phyloP scores from a whole-genome alignment of 2,797 vertebrate genomes.

The Urophycis tenuis region DNA sequence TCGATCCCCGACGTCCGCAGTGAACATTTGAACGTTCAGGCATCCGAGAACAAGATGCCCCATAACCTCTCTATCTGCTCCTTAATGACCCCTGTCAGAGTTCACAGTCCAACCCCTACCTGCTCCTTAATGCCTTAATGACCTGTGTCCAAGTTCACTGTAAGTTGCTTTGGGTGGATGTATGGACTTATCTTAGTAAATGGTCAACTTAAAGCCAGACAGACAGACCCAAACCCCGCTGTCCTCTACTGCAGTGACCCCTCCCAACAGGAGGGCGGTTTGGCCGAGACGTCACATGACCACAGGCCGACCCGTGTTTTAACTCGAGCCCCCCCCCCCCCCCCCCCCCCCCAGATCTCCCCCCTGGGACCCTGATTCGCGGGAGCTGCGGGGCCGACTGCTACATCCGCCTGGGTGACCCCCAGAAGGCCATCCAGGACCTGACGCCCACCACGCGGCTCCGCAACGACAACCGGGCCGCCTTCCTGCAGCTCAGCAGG shows the following conservation, averaged over 20 bases:
- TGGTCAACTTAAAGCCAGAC: not conserved
- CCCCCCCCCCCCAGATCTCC: constrained; percentile 59
- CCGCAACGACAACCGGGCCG: constrained; percentile 77
- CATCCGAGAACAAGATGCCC: too few relatives aligned
- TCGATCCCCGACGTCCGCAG: not conserved
- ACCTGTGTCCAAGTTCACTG: too few relatives aligned
- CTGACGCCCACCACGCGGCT: constrained; percentile 73
- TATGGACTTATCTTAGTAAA: not conserved
- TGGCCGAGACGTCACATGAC: not conserved
- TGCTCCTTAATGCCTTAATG: too few relatives aligned
- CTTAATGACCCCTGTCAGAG: not conserved
- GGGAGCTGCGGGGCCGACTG: constrained; percentile 80
- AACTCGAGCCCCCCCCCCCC: not conserved
- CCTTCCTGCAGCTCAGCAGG: constrained; percentile 75
- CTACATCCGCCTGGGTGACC: constrained; percentile 71
- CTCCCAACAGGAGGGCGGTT: not conserved
- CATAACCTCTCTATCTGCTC: not conserved
- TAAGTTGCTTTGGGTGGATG: not conserved
- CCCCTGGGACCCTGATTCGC: constrained; percentile 76
- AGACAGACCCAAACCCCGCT: not conserved
- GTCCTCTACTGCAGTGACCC: not conserved
- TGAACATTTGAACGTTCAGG: not conserved
- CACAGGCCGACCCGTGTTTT: not conserved
- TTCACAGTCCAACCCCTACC: too few relatives aligned
- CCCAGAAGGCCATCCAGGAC: constrained; percentile 77